A percentile compares a stretch with the other conserved stretches of the same genome.
These are phyloP conservation scores for Metridium senile DNA, from an alignment of 92 coral and sea anemone species.

Conservation along the genomic window DNA sequence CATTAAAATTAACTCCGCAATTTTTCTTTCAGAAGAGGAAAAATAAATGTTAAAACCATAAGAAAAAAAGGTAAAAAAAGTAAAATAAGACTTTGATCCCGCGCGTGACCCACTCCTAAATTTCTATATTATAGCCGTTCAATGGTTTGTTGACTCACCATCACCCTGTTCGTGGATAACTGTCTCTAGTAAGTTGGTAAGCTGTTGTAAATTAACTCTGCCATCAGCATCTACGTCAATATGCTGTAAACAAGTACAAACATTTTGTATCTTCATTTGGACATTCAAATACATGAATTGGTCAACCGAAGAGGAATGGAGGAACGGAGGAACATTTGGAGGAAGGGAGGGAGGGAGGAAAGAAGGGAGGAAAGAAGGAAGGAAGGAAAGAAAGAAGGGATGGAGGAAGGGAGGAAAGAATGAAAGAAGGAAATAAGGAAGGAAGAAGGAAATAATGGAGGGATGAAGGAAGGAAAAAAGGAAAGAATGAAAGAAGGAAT, in stretches of 20 bases:
- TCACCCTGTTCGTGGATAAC: conserved; percentile 90
- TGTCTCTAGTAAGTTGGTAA: conserved; percentile 83
- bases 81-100: background rate
- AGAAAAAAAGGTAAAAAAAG: conserved; percentile 1
- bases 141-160: conserved; percentile 54
- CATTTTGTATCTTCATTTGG: background rate
- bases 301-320: background rate
- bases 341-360: background rate
- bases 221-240: conserved; percentile 86
- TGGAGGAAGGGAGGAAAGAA: background rate
- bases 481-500: conserved; percentile 6
- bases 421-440: background rate
- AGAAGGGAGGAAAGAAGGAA: background rate
- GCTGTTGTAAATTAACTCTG: conserved; percentile 73
- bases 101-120: too few relatives aligned
- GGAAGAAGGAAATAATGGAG: background rate
- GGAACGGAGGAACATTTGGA: background rate
- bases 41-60: too few relatives aligned
- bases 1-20: too few relatives aligned
- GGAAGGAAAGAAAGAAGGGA: background rate
- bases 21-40: too few relatives aligned
- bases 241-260: conserved; percentile 51
- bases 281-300: too few relatives aligned
- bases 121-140: too few relatives aligned
- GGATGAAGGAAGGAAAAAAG: background rate